phyloP scores from a whole-genome alignment of 2,113 vertebrate species.

The Hiodon alosoides region DNA sequence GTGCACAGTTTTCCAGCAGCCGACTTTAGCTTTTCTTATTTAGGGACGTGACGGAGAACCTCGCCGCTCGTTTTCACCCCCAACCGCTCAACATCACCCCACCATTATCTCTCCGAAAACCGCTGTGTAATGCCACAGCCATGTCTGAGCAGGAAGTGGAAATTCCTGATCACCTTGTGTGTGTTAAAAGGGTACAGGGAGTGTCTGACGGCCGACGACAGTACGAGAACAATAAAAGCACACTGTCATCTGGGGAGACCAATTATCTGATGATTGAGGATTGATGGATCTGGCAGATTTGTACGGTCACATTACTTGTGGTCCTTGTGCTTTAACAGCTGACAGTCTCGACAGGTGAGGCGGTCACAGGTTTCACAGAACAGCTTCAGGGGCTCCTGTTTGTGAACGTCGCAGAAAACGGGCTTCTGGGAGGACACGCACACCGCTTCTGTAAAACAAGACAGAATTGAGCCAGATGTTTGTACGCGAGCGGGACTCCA shows the following conservation, averaged over 20 bases:
- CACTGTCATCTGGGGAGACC: not conserved
- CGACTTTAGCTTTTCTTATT: too few relatives aligned
- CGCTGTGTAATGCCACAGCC: too few relatives aligned
- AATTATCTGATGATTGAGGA: not conserved
- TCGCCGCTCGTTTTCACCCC: too few relatives aligned
- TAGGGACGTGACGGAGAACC: too few relatives aligned
- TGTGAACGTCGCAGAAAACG: slow-evolving; percentile 92
- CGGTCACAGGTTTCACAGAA: slow-evolving; percentile 98
- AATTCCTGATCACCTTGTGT: too few relatives aligned
- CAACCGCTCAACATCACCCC: too few relatives aligned
- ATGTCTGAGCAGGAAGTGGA: too few relatives aligned
- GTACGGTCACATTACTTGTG: slow-evolving; percentile 76
- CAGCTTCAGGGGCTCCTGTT: slow-evolving; percentile 92
- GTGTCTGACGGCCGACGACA: too few relatives aligned
- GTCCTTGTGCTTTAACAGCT: slow-evolving; percentile 93
- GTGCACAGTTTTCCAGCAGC: too few relatives aligned
- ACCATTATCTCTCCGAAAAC: too few relatives aligned
- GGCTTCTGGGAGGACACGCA: slow-evolving; percentile 82
- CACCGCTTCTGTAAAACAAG: slow-evolving; percentile 68
- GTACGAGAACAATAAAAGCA: not conserved
- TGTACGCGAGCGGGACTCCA: not conserved
- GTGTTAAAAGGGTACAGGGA: too few relatives aligned
- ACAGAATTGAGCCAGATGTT: not conserved
- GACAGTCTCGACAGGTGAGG: slow-evolving; percentile 91
- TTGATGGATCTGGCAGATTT: not conserved